Evolutionary conservation across 2,888 invertebrate species (phyloP).

Genomic region (Microdon myrmicae): DNA sequence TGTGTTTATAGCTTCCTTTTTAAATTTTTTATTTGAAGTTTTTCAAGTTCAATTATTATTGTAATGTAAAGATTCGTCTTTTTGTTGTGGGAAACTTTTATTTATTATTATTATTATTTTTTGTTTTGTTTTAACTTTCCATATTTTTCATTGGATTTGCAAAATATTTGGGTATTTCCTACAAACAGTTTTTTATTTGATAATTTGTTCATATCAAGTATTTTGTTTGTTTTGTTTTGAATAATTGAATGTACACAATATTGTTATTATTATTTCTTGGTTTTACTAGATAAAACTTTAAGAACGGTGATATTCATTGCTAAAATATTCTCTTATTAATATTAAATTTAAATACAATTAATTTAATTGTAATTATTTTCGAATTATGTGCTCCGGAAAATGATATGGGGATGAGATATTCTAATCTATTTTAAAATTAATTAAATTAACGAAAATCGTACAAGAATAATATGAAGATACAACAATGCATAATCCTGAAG

Average conservation of each 20-base stretch:
- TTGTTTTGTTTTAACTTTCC: constrained; percentile 1
- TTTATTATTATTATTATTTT: neutral
- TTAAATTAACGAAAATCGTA: too few species aligned
- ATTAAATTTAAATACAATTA: constrained; percentile 22
- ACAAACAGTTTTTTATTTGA: constrained; percentile 2
- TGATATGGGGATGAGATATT: constrained; percentile 27
- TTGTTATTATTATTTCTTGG: neutral
- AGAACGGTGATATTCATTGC: constrained; percentile 41
- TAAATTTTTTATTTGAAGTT: neutral
- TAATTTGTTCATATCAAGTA: neutral
- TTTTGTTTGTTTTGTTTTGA: constrained; percentile 3
- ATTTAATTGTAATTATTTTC: constrained; percentile 12
- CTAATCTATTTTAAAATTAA: neutral
- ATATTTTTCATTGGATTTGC: neutral
- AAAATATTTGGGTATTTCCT: constrained; percentile 1
- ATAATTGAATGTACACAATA: constrained; percentile 2
- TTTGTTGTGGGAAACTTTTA: too few species aligned
- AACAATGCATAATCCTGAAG: neutral
- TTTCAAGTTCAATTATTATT: too few species aligned
- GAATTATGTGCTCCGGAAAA: constrained; percentile 18
- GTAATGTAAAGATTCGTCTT: too few species aligned
- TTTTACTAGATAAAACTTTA: constrained; percentile 12
- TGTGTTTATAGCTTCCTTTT: constrained; percentile 4
- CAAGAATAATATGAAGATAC: neutral
- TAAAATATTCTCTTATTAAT: constrained; percentile 24